Conservation (phyloP, 1,140 invertebrate genomes). For the Pentalonia nigronervosa region DNA sequence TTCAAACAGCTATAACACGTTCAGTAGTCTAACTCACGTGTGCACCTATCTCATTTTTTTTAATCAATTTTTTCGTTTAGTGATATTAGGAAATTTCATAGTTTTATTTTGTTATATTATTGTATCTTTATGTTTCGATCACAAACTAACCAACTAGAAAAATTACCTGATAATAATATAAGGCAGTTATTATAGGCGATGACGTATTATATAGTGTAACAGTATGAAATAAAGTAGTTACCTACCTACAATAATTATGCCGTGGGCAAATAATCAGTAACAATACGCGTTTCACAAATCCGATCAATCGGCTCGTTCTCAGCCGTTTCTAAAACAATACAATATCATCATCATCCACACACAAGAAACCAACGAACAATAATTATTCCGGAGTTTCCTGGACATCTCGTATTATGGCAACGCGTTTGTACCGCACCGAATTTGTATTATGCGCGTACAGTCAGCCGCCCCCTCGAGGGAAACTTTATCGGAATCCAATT, state of each 20-base stretch:
- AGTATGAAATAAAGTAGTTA: not conserved
- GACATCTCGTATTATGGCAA: not conserved
- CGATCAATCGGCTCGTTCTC: not conserved
- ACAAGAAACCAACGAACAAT: not conserved
- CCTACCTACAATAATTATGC: too few species aligned
- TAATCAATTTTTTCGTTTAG: not conserved
- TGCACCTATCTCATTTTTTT: not conserved
- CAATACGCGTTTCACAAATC: not conserved
- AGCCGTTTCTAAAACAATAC: not conserved
- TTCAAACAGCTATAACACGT: not conserved
- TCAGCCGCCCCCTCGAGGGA: not conserved
- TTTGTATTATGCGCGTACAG: not conserved
- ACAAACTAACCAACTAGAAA: not conserved
- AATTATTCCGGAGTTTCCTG: not conserved
- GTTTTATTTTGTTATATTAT: not conserved
- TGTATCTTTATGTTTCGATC: not conserved
- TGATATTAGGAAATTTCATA: not conserved
- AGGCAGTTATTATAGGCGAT: not conserved
- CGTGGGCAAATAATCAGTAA: not conserved
- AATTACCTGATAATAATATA: not conserved
- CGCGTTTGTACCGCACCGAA: not conserved
- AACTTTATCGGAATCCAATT: slow-evolving; percentile 13
- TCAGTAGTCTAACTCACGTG: not conserved
- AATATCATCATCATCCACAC: not conserved
- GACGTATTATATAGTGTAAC: not conserved